These are phyloP conservation scores for Pegoplata infirma DNA, from an alignment of 2,888 invertebrate species.

Conservation along the genomic window DNA sequence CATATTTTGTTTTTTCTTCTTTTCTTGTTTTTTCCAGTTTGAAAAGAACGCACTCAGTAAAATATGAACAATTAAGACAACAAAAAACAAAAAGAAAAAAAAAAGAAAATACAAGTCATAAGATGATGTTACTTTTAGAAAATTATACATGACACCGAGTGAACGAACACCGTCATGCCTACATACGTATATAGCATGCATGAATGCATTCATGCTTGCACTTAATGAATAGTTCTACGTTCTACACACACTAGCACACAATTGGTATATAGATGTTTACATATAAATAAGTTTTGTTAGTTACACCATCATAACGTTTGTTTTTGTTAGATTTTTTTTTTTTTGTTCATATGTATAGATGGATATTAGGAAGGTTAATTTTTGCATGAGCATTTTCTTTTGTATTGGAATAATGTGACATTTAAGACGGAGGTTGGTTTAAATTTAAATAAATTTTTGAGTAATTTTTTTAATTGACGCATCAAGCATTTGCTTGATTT, in stretches of 20 bases:
- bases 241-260: not conserved
- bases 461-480: too few relatives aligned
- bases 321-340: not conserved
- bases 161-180: constrained; percentile 27
- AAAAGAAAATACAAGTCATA: constrained; percentile 35
- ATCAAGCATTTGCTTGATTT: too few relatives aligned
- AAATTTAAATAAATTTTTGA: too few relatives aligned
- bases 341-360: not conserved
- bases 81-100: too few relatives aligned
- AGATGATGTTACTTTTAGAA: constrained; percentile 46
- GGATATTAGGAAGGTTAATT: too few relatives aligned
- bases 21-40: constrained; percentile 17
- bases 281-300: constrained; percentile 34
- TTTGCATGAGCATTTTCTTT: too few relatives aligned
- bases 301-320: constrained; percentile 37
- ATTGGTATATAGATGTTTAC: constrained; percentile 11
- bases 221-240: not conserved
- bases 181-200: constrained; percentile 26
- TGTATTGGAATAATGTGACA: too few relatives aligned
- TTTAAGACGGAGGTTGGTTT: too few relatives aligned
- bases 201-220: constrained; percentile 41
- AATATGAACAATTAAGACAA: too few relatives aligned
- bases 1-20: constrained; percentile 30
- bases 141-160: constrained; percentile 56
- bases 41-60: constrained; percentile 41